Percentiles rank a stretch among this genome's conserved stretches.
Evolutionary conservation across 2,113 vertebrate genomes (phyloP).

Genomic region (Otis tarda): DNA sequence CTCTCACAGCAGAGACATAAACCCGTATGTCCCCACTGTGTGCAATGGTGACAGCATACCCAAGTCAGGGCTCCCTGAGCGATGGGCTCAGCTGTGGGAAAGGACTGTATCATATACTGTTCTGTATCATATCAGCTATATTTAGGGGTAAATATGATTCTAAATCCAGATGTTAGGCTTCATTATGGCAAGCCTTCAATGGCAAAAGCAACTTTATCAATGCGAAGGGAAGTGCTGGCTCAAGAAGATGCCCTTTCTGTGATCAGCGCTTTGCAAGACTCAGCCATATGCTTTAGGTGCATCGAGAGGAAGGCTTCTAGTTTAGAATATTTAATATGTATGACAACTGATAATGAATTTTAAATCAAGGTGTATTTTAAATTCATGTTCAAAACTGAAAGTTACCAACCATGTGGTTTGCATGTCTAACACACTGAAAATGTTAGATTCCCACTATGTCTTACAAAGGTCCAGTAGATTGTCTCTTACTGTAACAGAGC

Average conservation of each 20-base stretch:
- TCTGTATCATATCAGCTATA: neutral
- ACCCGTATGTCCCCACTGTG: neutral
- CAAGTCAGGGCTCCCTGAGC: rapidly evolving
- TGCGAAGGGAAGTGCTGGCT: neutral
- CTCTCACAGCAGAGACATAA: neutral
- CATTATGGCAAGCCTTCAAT: neutral
- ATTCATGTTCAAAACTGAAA: neutral
- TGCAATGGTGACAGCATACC: rapidly evolving
- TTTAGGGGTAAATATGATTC: neutral
- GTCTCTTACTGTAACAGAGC: neutral
- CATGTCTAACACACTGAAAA: neutral
- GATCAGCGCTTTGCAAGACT: neutral
- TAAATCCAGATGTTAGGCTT: neutral
- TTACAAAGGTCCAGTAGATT: neutral
- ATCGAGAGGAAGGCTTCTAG: neutral
- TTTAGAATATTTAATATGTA: neutral
- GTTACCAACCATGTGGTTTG: rapidly evolving
- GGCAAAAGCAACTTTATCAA: neutral
- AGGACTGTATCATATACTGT: neutral
- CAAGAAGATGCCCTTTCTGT: neutral
- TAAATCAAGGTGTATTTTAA: neutral
- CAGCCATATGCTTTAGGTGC: no score
- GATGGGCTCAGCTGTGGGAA: neutral
- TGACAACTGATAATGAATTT: neutral
- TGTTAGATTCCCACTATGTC: neutral